Evolutionary conservation across 2,888 invertebrate genomes (phyloP).

Genomic region (Apotomis betuletana): DNA sequence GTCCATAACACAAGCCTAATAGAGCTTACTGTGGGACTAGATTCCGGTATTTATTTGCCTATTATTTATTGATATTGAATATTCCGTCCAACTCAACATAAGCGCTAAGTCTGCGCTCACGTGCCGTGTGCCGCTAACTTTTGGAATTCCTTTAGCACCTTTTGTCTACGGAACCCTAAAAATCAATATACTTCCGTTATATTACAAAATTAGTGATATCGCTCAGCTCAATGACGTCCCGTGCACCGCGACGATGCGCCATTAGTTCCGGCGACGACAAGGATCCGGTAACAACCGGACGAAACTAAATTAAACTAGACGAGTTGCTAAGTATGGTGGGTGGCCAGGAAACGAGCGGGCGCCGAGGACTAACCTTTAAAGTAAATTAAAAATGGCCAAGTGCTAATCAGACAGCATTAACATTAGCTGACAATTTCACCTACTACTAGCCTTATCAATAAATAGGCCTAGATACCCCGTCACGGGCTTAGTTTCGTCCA

Average conservation of each 20-base stretch:
- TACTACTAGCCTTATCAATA: no score
- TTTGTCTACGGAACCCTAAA: no score
- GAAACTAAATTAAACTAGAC: constrained; percentile 40
- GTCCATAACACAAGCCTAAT: no score
- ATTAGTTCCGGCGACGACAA: constrained; percentile 30
- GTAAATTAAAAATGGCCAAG: background rate
- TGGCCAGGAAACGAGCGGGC: constrained; percentile 54
- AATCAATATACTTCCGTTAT: no score
- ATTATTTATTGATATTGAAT: no score
- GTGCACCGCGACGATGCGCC: background rate
- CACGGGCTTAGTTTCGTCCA: no score
- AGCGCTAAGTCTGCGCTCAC: background rate
- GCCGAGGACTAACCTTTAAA: background rate
- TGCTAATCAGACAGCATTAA: background rate
- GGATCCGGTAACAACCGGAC: constrained; percentile 40
- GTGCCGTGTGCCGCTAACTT: background rate
- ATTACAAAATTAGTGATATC: background rate
- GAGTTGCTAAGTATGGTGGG: constrained; percentile 44
- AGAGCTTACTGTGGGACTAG: no score
- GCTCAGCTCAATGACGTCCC: constrained; percentile 8
- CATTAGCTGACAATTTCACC: no score
- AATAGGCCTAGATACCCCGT: no score
- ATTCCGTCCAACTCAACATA: background rate
- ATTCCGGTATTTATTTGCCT: no score
- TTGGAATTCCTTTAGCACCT: no score